Base-by-base conservation (phyloP, 1,140 invertebrate genomes). In the Rhizoglyphus robini region DNA sequence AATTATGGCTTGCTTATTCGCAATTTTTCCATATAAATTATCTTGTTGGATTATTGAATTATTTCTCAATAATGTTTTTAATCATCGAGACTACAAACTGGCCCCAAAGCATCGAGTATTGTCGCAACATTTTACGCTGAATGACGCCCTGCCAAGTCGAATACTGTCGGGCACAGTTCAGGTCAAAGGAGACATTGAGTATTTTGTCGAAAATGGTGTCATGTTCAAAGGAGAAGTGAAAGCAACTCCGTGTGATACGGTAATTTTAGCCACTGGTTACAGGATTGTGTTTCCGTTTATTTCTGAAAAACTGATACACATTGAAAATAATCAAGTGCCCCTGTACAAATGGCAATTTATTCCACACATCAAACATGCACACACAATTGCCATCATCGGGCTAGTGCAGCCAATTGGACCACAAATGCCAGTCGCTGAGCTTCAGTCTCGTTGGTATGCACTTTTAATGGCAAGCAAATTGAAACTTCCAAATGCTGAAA, bases 41-140 rank as follows among this genome's bases (percentile, higher is more conserved):
- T 47, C 67, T 5, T 68, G 65, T 31, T 41, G 34, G 30, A 11
- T 29, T n/a, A 64, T 60, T 11, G 67, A 71, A 48, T 25, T 59
- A 3, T 60, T 63, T 13, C 48, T 71, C 5, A 73, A 72, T 60
- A 27, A 47, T 11, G 68, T 74, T 29, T 79, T 81, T 69, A 76
- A 80, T 69, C 80, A 82, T 65, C 73, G 75, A 34, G 34, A 73
- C 1, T 81, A 77, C 68, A 70, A 73, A 4, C 67, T 81, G 32
- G 73, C 77, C 63, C 79, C 79, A n/a, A 67, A 73, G 27, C 78
- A 81, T 67, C 62, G 73, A 23, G 66, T 77, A 18, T 73, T 75
- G 25, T 69, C 72, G 13, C 79, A 80, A 47, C 80, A 82, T 70
- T 77, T 79, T 1, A 80, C 78, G 48, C 78, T 82, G 15, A 81